These are phyloP conservation scores for Flexamia atlantica DNA, from an alignment of 2,888 invertebrate genomes.

Conservation along the genomic window DNA sequence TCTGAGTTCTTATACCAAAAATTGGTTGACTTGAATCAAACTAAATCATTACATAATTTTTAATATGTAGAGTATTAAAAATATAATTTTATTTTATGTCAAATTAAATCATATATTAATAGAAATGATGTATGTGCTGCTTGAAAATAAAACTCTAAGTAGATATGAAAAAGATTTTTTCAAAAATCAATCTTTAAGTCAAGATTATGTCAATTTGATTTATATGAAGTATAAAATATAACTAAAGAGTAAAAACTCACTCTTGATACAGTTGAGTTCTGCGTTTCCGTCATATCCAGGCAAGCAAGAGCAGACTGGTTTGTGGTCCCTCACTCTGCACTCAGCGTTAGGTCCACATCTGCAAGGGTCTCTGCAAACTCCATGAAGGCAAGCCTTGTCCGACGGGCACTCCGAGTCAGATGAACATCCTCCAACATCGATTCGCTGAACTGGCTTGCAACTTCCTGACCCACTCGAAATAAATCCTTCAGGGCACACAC, in stretches of 20 bases:
- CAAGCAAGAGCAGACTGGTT: constrained; percentile 91
- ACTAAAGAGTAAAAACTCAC: constrained; percentile 71
- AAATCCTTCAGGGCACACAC: constrained; percentile 93
- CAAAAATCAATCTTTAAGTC: too few species aligned
- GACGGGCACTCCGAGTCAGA: constrained; percentile 87
- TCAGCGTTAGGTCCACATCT: constrained; percentile 91
- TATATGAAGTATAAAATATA: too few species aligned
- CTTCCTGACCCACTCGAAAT: constrained; percentile 90
- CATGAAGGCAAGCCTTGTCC: constrained; percentile 88
- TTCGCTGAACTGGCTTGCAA: constrained; percentile 85
- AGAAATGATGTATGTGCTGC: too few species aligned
- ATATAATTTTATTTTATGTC: too few species aligned
- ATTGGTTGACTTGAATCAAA: too few species aligned
- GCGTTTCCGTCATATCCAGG: constrained; percentile 92
- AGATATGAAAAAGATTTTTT: too few species aligned
- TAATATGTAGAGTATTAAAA: too few species aligned
- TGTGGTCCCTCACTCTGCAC: constrained; percentile 90
- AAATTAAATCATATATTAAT: too few species aligned
- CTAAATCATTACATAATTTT: too few species aligned
- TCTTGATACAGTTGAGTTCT: constrained; percentile 86
- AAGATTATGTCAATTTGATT: too few species aligned
- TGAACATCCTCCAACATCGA: constrained; percentile 83
- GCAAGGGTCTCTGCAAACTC: constrained; percentile 90
- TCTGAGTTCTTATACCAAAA: too few species aligned
- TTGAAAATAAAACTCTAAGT: too few species aligned